These are phyloP conservation scores for Etia nguti DNA, from an alignment of 2,113 vertebrate species.

Conservation along the genomic window DNA sequence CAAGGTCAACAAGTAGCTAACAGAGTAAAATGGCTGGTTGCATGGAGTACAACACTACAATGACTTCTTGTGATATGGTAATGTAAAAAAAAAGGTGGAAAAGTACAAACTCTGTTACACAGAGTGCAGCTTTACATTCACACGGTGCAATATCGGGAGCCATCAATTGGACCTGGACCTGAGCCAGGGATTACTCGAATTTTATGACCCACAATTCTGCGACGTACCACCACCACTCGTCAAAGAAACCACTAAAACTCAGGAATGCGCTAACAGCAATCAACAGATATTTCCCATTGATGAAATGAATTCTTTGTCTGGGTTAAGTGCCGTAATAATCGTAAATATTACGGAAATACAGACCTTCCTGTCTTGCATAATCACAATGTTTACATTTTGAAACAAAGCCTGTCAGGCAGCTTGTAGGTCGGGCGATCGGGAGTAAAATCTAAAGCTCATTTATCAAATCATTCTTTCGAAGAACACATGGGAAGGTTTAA, in stretches of 20 bases:
- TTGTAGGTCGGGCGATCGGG: constrained; percentile 7
- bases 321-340: background rate
- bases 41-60: background rate
- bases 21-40: background rate
- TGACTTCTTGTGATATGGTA: background rate
- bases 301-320: background rate
- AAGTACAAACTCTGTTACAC: background rate
- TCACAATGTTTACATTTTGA: constrained; percentile 56
- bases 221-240: background rate
- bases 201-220: background rate
- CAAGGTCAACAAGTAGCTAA: background rate
- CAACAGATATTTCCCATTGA: background rate
- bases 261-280: background rate
- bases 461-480: background rate
- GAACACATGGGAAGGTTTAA: background rate
- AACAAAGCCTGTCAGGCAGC: constrained; percentile 47
- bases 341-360: background rate
- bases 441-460: background rate
- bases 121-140: background rate
- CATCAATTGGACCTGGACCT: background rate
- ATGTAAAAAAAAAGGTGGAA: background rate
- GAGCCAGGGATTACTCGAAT: background rate
- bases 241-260: background rate
- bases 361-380: background rate
- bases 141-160: background rate